A percentile compares a stretch with the other conserved stretches of the same genome.
These are phyloP conservation scores for Diorhabda carinulata DNA, from an alignment of 1,140 invertebrate species.

Conservation along the genomic window DNA sequence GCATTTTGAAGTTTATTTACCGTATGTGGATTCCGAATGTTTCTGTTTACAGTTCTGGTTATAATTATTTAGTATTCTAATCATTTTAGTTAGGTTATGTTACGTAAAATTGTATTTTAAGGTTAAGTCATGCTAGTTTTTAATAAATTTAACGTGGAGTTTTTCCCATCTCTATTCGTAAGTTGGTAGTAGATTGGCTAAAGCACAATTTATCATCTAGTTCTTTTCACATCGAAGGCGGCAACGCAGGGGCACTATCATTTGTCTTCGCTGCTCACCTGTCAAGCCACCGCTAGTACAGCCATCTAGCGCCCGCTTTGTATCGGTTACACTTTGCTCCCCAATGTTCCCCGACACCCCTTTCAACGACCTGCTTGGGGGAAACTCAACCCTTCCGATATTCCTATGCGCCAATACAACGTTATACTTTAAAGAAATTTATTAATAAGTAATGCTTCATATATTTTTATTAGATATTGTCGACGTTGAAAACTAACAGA, in stretches of 20 bases:
- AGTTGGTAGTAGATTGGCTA: constrained; percentile 36
- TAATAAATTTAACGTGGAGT: background rate
- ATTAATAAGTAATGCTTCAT: no score
- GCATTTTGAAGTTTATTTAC: no score
- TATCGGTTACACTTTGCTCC: constrained; percentile 36
- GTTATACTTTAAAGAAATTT: no score
- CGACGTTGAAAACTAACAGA: no score
- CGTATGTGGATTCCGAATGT: no score
- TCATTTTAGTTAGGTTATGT: no score
- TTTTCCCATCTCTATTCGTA: constrained; percentile 12
- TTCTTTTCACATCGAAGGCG: constrained; percentile 36
- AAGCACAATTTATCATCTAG: constrained; percentile 37
- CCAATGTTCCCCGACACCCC: background rate
- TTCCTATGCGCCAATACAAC: no score
- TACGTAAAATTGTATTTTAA: no score
- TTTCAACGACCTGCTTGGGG: background rate
- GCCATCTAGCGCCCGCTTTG: constrained; percentile 30
- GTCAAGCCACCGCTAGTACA: constrained; percentile 30
- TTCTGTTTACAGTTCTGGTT: no score
- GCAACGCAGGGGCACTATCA: constrained; percentile 34
- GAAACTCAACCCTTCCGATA: constrained; percentile 5
- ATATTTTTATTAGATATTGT: no score
- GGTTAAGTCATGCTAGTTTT: no score
- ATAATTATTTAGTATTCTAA: no score
- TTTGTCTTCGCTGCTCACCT: constrained; percentile 40